Evolutionary conservation across 2,888 invertebrate genomes (phyloP), one percentile per base, ranked within the genome.

Genomic region (Ectobius pallidus): DNA sequence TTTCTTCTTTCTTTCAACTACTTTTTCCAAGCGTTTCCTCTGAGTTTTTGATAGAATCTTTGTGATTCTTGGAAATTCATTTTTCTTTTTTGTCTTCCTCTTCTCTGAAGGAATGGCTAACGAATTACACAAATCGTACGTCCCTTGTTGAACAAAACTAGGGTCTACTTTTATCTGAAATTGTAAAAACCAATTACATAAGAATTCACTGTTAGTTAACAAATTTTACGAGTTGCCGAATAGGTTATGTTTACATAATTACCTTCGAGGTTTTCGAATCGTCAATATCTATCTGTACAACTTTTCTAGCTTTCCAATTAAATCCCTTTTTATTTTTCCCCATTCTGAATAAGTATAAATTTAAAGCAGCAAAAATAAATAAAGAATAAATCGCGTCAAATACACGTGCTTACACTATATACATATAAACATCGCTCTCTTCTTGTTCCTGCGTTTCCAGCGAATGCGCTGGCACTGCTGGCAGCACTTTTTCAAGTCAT

Each of bases 1-100:
- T 79, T 97, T 96, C 79, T 93, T 90, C 81, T 96, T 97, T 77
- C 90, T 90, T 63, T 96, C 93, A 0, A 97, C 89, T 80, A 98
- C 89, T 83, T 94, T 92, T 80, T 96, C 92, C 68, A 97, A 83
- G 74, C 89, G 87, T 81, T 96, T 97, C 70, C 94, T 86, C 78
- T 96, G 94, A 77, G 94, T 96, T 80, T 95, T 97, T 0, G 95
- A 93, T 7, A 98, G 84, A 76, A 94, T 88, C 79, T 88, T 87
- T 1, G 88, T 89, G 58, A 85, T 83, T 72, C 88, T 87, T 75
- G 84, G 84, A 61, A 83, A 82, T 46, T 88, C 86, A 7, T 85
- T 82, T 77, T 90, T 86, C 70, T 89, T 84, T 83, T 91, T 92
- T 0, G 93, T 93, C 77, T 90, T 88, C 34, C 95, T 86, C 80